Base-by-base conservation (phyloP, 1,140 invertebrate species). In the Neodiprion virginianus region DNA sequence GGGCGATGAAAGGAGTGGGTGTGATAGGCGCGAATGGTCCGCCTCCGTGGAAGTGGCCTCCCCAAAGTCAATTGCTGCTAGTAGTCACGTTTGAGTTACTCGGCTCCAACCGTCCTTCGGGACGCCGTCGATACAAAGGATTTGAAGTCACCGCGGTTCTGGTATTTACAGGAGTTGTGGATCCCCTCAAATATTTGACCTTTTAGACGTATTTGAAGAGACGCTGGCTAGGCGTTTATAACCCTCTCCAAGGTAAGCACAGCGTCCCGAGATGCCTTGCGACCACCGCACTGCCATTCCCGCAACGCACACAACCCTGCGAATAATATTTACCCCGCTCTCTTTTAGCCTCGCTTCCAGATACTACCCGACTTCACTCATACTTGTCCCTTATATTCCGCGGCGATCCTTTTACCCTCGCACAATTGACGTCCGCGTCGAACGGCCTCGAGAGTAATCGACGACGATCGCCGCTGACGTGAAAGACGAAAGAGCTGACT, bases 161-260 rank as follows among this genome's bases (percentile, higher is more conserved):
- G 77, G 65, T 83, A 81, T 85, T 85, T 84, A 82, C 81, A 77
- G 77, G 79, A 79, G 80, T 82, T 77, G 68, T 73, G 72, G 78
- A 81, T 81, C 72, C 75, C 74, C 73, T 83, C 84, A 86, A 87
- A 87, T 86, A 86, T 86, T 86, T 86, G 84, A 78, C 73, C 83
- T 87, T 86, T 87, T 86, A 87, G 48, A 80, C 76, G 75, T 83
- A 79, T 85, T 85, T 85, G 83, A 61, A 61, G 53, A 61, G 53
- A 61, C 53, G 11, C 11, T 61, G 11, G 28, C 53, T 61, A 61
- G 53, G n/a, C 53, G 11, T 17, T 61, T 40, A 40, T 40, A 40
- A 40, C 28, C 28, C 28, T 40, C 28, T 40, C 28, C 28, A 40
- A 40, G 28, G 28, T 5, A 40, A 40, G 28, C 28, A 40, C 28